Evolutionary conservation across 1,140 invertebrate species (phyloP).

Genomic region (Drosophila lini): DNA sequence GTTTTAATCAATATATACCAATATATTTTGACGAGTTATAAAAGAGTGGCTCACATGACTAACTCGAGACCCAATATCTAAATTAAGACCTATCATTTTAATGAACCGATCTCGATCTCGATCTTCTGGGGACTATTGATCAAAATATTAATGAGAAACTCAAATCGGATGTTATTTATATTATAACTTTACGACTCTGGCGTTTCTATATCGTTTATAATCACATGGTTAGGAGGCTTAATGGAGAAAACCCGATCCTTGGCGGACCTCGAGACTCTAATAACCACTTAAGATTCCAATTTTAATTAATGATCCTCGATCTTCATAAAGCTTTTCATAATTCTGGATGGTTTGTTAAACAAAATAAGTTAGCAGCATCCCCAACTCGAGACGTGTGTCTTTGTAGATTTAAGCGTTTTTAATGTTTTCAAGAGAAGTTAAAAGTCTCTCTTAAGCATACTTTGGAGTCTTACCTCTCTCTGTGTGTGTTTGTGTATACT

Average conservation of each 20-base stretch:
- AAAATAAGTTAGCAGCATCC: conserved; percentile 14
- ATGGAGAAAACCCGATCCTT: conserved; percentile 3
- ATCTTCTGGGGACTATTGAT: conserved; percentile 1
- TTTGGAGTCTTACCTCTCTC: background rate
- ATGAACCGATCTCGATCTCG: conserved; percentile 23
- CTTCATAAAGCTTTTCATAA: conserved; percentile 1
- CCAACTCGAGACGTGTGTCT: conserved; percentile 10
- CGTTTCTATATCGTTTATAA: conserved; percentile 2
- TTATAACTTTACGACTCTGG: background rate
- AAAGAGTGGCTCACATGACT: conserved; percentile 35
- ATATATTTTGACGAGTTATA: conserved; percentile 7
- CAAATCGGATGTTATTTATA: conserved; percentile 7
- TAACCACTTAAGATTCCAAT: conserved; percentile 3
- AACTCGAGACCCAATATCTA: conserved; percentile 25
- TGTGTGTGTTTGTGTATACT: conserved; percentile 5
- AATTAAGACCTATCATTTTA: conserved; percentile 25
- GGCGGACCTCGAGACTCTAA: conserved; percentile 7
- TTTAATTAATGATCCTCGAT: conserved; percentile 21
- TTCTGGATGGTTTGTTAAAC: conserved; percentile 4
- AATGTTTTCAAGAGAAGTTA: conserved; percentile 5
- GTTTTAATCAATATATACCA: background rate
- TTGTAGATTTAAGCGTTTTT: background rate
- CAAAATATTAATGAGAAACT: conserved; percentile 1
- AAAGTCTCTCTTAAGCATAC: conserved; percentile 9
- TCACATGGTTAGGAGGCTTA: conserved; percentile 21